These are phyloP conservation scores for Petrocephalus microphthalmus DNA, from an alignment of 2,113 vertebrate species.

Conservation along the genomic window DNA sequence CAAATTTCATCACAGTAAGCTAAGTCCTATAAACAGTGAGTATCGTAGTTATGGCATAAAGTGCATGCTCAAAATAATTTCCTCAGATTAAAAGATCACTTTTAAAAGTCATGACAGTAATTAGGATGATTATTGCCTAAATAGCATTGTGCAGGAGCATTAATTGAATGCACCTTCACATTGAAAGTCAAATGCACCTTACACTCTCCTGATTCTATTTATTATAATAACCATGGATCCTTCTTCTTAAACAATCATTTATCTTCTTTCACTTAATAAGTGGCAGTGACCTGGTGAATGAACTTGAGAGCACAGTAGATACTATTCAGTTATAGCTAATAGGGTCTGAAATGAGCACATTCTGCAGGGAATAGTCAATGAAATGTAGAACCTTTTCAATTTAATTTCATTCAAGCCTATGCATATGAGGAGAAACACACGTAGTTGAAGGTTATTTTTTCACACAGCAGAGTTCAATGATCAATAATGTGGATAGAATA, in stretches of 20 bases:
- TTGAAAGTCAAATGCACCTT: not conserved
- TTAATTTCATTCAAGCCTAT: not conserved
- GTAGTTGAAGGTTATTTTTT: not conserved
- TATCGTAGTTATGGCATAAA: not conserved
- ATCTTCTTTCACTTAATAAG: slow-evolving; percentile 13
- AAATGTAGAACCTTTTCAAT: not conserved
- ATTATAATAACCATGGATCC: slow-evolving; percentile 2
- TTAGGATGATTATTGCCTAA: not conserved
- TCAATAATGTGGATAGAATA: not conserved
- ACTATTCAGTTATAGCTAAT: slow-evolving; percentile 10
- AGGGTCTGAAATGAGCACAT: slow-evolving; percentile 19
- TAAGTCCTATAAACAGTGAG: not conserved
- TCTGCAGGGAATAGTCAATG: not conserved
- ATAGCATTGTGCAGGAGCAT: not conserved
- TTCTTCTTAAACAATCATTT: slow-evolving; percentile 5
- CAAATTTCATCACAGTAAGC: not conserved
- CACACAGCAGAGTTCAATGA: not conserved
- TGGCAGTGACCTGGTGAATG: slow-evolving; percentile 13
- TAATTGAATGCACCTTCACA: not conserved
- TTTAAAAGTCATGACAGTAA: not conserved
- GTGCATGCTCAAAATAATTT: not conserved
- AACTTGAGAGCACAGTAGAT: slow-evolving; percentile 3
- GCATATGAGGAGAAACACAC: not conserved
- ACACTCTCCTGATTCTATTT: not conserved
- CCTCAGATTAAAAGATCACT: not conserved